These are phyloP conservation scores for Sylvicola cinctus DNA, from an alignment of 2,888 invertebrate genomes.

Conservation along the genomic window DNA sequence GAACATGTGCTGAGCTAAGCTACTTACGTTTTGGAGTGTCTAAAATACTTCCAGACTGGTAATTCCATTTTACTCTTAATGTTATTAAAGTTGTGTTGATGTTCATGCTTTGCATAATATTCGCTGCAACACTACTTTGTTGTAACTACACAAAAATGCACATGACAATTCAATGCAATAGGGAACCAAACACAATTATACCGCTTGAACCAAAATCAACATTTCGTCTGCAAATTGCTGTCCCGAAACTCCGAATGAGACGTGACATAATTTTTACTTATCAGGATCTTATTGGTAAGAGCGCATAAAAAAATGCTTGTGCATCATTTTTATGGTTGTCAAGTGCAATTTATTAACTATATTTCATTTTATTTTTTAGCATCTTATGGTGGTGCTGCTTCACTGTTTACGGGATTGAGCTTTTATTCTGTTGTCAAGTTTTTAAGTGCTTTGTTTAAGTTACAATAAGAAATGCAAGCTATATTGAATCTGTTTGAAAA, in stretches of 20 bases:
- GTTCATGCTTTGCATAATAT: too few relatives aligned
- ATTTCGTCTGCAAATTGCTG: constrained; percentile 30
- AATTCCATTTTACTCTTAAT: too few relatives aligned
- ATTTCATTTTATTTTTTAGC: constrained; percentile 21
- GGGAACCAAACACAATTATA: constrained; percentile 7
- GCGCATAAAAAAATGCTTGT: too few relatives aligned
- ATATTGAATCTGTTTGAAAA: too few relatives aligned
- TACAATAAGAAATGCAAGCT: too few relatives aligned
- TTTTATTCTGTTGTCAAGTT: constrained; percentile 26
- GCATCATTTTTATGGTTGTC: not conserved
- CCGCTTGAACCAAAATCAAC: constrained; percentile 19
- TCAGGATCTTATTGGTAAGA: constrained; percentile 32
- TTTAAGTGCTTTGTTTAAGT: too few relatives aligned
- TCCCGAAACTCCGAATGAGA: constrained; percentile 30
- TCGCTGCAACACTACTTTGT: too few relatives aligned
- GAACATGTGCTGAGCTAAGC: constrained; percentile 15
- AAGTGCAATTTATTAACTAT: not conserved
- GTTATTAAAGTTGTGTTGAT: too few relatives aligned
- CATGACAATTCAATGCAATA: too few relatives aligned
- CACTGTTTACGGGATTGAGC: constrained; percentile 30
- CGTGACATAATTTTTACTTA: constrained; percentile 34
- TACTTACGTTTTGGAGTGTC: not conserved
- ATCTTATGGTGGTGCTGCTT: constrained; percentile 31
- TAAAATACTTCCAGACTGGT: not conserved
- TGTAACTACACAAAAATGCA: too few relatives aligned